Evolutionary conservation across 2,888 invertebrate species (phyloP).

Genomic region (Serrognathus titanus): DNA sequence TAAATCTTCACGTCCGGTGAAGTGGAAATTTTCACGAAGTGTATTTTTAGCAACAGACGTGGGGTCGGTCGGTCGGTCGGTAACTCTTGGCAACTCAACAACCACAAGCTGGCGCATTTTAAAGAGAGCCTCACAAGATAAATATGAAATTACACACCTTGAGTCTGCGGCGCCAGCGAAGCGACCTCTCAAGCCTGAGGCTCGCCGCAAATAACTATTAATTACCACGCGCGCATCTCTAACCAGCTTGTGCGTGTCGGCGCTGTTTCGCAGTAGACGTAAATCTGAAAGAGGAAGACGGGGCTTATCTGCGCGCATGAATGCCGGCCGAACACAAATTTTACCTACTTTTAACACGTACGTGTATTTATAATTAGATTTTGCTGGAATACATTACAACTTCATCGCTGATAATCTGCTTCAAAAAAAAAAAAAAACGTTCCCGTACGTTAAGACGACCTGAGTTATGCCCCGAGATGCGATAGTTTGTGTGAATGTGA

Average conservation of each 20-base stretch:
- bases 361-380: constrained; percentile 1
- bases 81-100: constrained; percentile 3
- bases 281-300: constrained; percentile 2
- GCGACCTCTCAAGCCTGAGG: constrained; percentile 27
- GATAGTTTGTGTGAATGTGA: too few species aligned
- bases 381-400: constrained; percentile 3
- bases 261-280: neutral
- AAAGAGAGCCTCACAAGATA: constrained; percentile 7
- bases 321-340: neutral
- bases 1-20: constrained; percentile 1
- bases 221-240: constrained; percentile 25
- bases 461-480: too few species aligned
- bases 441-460: neutral
- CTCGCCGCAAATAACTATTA: constrained; percentile 31
- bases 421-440: neutral
- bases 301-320: neutral
- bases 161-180: constrained; percentile 27
- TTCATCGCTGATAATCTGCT: neutral
- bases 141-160: constrained; percentile 30
- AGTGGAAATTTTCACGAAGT: constrained; percentile 1
- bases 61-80: neutral
- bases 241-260: constrained; percentile 14
- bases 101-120: constrained; percentile 1
- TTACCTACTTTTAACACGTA: constrained; percentile 1
- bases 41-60: neutral